phyloP scores from a whole-genome alignment of 2,888 invertebrate species.

The Aphidius colemani region DNA sequence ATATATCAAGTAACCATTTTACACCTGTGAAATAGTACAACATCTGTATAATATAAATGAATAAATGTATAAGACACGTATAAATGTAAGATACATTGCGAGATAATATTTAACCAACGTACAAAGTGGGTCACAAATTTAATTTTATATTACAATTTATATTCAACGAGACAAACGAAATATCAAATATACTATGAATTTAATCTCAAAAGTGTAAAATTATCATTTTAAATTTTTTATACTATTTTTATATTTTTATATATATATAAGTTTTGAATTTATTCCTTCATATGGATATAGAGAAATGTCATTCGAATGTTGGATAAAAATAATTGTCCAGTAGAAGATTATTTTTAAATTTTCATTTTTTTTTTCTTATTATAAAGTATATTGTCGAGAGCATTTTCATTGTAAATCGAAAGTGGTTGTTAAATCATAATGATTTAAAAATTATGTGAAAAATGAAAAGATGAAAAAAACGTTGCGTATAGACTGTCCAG shows the following conservation, averaged over 20 bases:
- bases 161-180: slow-evolving; percentile 14
- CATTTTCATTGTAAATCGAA: slow-evolving; percentile 21
- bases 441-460: slow-evolving; percentile 6
- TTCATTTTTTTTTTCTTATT: not conserved
- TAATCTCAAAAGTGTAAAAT: too few species aligned
- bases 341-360: not conserved
- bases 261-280: too few species aligned
- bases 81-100: too few species aligned
- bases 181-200: slow-evolving; percentile 1
- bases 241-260: not conserved
- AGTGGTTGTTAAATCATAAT: slow-evolving; percentile 26
- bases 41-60: too few species aligned
- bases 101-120: too few species aligned
- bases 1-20: too few species aligned
- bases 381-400: not conserved
- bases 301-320: not conserved
- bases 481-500: not conserved
- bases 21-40: too few species aligned
- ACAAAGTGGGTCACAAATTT: slow-evolving; percentile 13
- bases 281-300: too few species aligned
- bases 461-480: not conserved
- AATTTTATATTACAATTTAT: slow-evolving; percentile 18
- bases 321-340: not conserved
- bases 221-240: not conserved
- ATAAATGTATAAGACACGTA: too few species aligned